Base-by-base conservation (phyloP, 2,113 vertebrate genomes). In the Ophthalmolycus amberensis region DNA sequence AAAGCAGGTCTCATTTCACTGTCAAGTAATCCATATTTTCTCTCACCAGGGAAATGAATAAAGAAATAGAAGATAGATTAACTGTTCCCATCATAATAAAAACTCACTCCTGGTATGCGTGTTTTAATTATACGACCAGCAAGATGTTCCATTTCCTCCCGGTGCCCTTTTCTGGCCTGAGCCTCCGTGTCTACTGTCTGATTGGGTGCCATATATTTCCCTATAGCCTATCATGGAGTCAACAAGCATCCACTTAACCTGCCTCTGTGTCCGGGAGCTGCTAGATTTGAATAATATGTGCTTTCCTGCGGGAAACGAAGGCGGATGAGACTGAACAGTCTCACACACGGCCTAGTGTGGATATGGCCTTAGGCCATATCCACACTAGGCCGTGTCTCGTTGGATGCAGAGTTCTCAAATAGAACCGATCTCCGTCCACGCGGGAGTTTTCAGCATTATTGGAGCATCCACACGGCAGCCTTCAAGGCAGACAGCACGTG, bases 81-180 rank as follows among this genome's bases (percentile, higher is more conserved):
- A 90, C 71, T 67, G 54, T 63, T 75, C 84, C 25, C 12, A 27
- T 82, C 75, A 68, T 88, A 78, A 93, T 87, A 76, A 84, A 84
- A 89, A 68, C 71, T n/a, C 2, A 59, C 85, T 90, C 73, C 71
- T 62, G 79, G 88, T 88, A 78, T 54, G 10, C 83, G 79, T 16
- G 8, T 82, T 90, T 93, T 92, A 93, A 94, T 94, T 91, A 91
- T 86, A 83, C 8, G 48, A 74, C 37, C 66, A 71, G 75, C 52
- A 74, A 85, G 82, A 90, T 81, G 69, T 80, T 90, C 73, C 18
- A 71, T 85, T 92, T 88, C 81, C 48, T 87, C 62, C 56, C 37
- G 20, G 67, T 80, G 83, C 78, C 79, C 80, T 86, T 86, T 78
- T 54, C 71, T 72, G 22, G 48, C 82, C 65, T 68, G 37, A 56